phyloP scores from a whole-genome alignment of 2,113 vertebrate species.

The Campylomormyrus tamandua region DNA sequence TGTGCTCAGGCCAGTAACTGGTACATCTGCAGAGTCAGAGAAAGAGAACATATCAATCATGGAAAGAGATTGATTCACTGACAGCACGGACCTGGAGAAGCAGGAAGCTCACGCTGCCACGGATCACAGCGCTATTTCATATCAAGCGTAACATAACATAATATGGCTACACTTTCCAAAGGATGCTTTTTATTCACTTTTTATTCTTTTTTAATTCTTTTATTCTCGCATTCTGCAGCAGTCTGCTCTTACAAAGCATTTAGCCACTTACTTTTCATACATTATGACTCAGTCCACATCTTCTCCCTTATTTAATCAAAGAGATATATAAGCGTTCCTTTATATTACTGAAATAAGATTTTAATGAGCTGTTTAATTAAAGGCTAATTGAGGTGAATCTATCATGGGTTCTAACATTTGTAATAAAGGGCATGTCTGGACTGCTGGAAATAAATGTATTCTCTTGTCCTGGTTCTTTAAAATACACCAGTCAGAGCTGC shows the following conservation, averaged over 20 bases:
- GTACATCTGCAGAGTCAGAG: neutral
- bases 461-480: constrained; percentile 21
- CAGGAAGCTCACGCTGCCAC: neutral
- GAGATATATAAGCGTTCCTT: constrained; percentile 55
- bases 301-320: constrained; percentile 53
- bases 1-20: neutral
- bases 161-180: neutral
- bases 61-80: neutral
- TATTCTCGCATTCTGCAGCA: neutral
- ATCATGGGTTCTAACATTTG: constrained; percentile 68
- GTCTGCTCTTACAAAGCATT: neutral
- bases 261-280: constrained; percentile 38
- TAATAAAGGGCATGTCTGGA: constrained; percentile 43
- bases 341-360: constrained; percentile 65
- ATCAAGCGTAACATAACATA: neutral
- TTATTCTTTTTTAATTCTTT: neutral
- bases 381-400: constrained; percentile 83
- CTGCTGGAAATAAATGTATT: constrained; percentile 7
- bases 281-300: constrained; percentile 61
- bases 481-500: constrained; percentile 7
- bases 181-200: neutral
- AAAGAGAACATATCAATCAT: neutral
- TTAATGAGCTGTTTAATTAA: constrained; percentile 79
- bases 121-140: neutral
- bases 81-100: neutral